These are phyloP conservation scores for Aselliscus stoliczkanus DNA, from an alignment of 2,797 vertebrate genomes.

Conservation along the genomic window DNA sequence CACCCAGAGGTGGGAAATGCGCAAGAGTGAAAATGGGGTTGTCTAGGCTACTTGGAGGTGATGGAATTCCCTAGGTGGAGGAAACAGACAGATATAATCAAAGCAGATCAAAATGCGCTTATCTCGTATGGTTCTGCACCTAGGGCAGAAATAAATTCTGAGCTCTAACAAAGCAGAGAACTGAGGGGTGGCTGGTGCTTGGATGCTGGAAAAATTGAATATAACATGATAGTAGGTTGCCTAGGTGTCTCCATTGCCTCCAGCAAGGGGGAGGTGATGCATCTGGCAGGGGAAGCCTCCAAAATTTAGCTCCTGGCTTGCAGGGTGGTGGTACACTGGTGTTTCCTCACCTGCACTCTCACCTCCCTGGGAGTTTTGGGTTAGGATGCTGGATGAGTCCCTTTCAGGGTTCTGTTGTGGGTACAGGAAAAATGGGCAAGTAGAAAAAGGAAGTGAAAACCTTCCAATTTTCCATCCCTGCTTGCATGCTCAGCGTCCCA, in stretches of 20 bases:
- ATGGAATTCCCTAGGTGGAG: neutral
- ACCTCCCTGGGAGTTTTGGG: neutral
- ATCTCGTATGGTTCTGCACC: neutral
- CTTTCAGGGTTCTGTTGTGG: neutral
- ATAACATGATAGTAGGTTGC: accelerated
- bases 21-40: constrained; percentile 3
- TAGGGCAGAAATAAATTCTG: neutral
- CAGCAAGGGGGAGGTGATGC: neutral
- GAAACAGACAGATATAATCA: neutral
- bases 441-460: neutral
- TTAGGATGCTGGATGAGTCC: neutral
- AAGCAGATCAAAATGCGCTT: neutral
- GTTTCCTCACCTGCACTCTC: neutral
- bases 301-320: neutral
- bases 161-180: neutral
- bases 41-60: neutral
- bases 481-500: no score
- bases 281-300: neutral
- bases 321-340: no score
- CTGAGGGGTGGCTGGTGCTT: neutral
- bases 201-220: neutral
- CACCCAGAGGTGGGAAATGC: neutral
- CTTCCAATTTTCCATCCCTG: neutral
- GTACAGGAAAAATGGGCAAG: neutral
- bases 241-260: neutral